Base-by-base conservation (phyloP, 2,113 vertebrate genomes). In the Syrmaticus mikado region DNA sequence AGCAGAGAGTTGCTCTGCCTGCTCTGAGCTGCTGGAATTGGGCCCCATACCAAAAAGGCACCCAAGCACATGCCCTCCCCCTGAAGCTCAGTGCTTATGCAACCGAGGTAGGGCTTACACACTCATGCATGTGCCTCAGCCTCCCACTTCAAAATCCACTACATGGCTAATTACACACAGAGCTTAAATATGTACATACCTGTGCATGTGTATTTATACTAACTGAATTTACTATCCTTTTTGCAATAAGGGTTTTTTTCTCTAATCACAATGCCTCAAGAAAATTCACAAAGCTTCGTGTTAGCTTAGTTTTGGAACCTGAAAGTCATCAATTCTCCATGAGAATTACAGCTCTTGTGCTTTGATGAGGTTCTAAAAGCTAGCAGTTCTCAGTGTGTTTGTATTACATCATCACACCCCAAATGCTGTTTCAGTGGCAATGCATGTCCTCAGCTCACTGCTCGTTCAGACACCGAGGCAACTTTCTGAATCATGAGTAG, bases 61-160 rank as follows among this genome's bases (percentile, higher is more conserved):
- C 22, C 15, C 1, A 46, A 85, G 45, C 21, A 34, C 18, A 4
- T 0, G 20, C 25, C 61, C 38, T 12, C 10, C 45, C 38, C 68
- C 41, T 50, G 36, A 38, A 55, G 25, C 32, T 9, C 27, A 24
- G 28, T 8, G 18, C 53, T 62, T 40, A 36, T 1, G 19, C 40
- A 75, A 57, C 70, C 16, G 27, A 73, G 19, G 32, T 3, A 40
- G 13, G 40, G 60, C 65, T 84, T 50, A 32, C 38, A 45, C 20
- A 27, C 68, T 18, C 77, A 45, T 0, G 0, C 13, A 11, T 9
- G 22, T n/a, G n/a, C 58, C 65, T 50, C 1, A 78, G 48, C 48
- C 22, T 81, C 85, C 52, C 66, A 92, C 53, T 89, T 93, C 73
- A 57, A 85, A 94, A 95, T 55, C 61, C 16, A 86, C 66, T 48